These are phyloP conservation scores for Babyrousa celebensis DNA, from an alignment of 2,797 vertebrate species.

Conservation along the genomic window DNA sequence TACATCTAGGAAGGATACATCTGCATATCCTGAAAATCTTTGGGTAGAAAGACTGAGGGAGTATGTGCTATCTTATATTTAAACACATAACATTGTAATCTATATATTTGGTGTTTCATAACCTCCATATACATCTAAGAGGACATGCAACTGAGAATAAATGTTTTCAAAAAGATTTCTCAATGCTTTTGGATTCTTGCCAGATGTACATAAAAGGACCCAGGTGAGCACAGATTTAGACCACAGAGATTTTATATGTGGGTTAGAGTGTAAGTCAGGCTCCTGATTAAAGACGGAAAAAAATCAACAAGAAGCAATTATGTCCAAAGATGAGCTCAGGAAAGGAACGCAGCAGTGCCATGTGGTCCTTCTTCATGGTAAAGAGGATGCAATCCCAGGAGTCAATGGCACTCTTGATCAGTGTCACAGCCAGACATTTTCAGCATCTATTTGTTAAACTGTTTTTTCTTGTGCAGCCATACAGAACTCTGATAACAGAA, in stretches of 20 bases:
- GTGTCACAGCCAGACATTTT: slow-evolving; percentile 38
- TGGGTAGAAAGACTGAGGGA: not conserved
- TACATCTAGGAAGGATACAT: not conserved
- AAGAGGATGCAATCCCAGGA: not conserved
- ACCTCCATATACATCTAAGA: not conserved
- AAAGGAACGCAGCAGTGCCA: slow-evolving; percentile 11
- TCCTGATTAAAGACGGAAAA: slow-evolving; percentile 68
- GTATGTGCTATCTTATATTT: not conserved
- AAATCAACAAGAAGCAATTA: not conserved
- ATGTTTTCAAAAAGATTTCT: slow-evolving; percentile 7
- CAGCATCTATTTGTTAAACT: not conserved
- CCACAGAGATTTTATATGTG: slow-evolving; percentile 72
- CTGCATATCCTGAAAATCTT: not conserved
- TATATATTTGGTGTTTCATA: not conserved
- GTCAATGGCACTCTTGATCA: not conserved
- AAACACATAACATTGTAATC: not conserved
- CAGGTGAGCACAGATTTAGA: slow-evolving; percentile 22
- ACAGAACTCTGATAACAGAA: not conserved
- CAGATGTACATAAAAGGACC: not conserved
- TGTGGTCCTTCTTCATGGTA: not conserved
- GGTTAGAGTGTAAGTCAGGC: slow-evolving; percentile 65
- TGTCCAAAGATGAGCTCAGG: not conserved
- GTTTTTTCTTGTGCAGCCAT: not conserved
- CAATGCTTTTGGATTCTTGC: not conserved
- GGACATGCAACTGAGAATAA: not conserved